These are phyloP conservation scores for Drosophila greeni DNA, from an alignment of 2,888 invertebrate species.

Conservation along the genomic window DNA sequence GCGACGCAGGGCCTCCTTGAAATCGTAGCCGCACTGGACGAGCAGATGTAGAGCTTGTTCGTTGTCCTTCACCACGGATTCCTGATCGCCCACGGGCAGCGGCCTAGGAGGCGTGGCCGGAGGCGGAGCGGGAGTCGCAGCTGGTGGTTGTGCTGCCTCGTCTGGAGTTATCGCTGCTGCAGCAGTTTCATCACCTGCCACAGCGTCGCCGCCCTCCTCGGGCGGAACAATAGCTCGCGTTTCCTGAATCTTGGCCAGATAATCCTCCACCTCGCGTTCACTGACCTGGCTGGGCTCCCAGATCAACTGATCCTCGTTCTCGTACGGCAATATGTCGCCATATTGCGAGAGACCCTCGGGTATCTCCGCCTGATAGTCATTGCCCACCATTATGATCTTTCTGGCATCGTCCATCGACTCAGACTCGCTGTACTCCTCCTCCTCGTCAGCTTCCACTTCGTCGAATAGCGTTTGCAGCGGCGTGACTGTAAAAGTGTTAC, in stretches of 20 bases:
- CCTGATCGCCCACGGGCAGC: constrained; percentile 34
- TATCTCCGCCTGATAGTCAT: constrained; percentile 94
- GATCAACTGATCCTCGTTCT: constrained; percentile 92
- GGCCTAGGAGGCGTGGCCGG: constrained; percentile 2
- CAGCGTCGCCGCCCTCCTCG: constrained; percentile 36
- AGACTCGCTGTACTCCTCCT: constrained; percentile 69
- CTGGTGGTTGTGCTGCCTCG: background rate
- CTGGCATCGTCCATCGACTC: constrained; percentile 70
- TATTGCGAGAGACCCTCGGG: constrained; percentile 95
- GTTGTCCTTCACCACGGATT: constrained; percentile 82
- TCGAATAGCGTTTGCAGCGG: constrained; percentile 58
- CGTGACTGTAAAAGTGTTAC: constrained; percentile 53
- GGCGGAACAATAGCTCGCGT: constrained; percentile 46
- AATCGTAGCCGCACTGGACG: constrained; percentile 95
- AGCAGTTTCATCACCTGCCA: background rate
- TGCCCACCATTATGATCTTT: constrained; percentile 94
- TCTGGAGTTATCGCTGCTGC: background rate
- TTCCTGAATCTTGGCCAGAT: constrained; percentile 81
- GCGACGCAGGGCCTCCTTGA: constrained; percentile 93
- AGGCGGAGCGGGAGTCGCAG: background rate
- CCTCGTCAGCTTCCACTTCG: constrained; percentile 83
- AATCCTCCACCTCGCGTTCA: constrained; percentile 87
- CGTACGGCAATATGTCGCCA: constrained; percentile 95
- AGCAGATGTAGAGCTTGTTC: constrained; percentile 93
- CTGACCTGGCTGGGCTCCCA: constrained; percentile 91